These are phyloP conservation scores for Neodiprion virginianus DNA, from an alignment of 1,140 invertebrate genomes.

Conservation along the genomic window DNA sequence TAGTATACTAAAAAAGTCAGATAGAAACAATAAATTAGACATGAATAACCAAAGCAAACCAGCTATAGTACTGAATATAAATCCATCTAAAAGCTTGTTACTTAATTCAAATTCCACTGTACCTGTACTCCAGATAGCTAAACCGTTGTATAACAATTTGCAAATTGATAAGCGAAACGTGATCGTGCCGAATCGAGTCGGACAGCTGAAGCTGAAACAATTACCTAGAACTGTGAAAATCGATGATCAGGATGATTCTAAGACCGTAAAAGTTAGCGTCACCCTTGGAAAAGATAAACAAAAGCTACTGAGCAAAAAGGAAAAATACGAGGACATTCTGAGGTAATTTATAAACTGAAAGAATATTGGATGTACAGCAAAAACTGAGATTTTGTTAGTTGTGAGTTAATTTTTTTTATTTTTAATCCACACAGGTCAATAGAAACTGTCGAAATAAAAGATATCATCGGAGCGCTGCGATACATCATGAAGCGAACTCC, in stretches of 20 bases:
- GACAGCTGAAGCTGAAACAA: neutral
- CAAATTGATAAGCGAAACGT: conserved; percentile 10
- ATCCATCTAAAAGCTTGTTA: conserved; percentile 39
- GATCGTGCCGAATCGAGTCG: neutral
- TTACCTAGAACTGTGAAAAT: conserved; percentile 13
- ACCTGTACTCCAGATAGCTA: conserved; percentile 44
- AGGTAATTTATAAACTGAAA: conserved; percentile 21
- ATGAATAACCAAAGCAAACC: conserved; percentile 21
- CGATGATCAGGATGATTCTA: neutral
- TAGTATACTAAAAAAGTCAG: conserved; percentile 38
- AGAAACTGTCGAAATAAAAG: conserved; percentile 26
- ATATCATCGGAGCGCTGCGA: conserved; percentile 43
- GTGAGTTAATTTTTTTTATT: conserved; percentile 14
- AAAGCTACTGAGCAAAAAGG: conserved; percentile 42
- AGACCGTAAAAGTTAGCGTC: conserved; percentile 21
- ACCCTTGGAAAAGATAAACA: conserved; percentile 43
- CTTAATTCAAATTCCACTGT: conserved; percentile 39
- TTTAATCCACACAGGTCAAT: conserved; percentile 28
- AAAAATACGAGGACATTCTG: conserved; percentile 39
- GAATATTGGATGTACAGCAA: conserved; percentile 6
- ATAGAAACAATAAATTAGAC: conserved; percentile 6
- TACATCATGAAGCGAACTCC: conserved; percentile 50
- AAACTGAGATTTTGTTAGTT: conserved; percentile 9
- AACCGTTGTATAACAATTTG: conserved; percentile 12
- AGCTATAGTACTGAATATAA: conserved; percentile 30